Conservation (phyloP, 2,888 invertebrate species). For the Melanostoma mellinum region DNA sequence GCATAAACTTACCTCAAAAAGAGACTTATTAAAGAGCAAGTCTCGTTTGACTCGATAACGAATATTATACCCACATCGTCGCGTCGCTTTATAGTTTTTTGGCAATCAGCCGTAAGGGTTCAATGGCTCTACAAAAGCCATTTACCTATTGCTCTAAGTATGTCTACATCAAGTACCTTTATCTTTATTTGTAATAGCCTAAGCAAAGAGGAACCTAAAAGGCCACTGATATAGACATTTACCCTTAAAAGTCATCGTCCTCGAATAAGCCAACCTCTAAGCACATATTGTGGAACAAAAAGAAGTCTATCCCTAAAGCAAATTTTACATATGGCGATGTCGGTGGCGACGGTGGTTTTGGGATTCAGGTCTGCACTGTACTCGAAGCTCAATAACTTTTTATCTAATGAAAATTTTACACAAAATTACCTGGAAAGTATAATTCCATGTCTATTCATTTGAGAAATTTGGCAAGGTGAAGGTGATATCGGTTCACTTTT, state of each 20-base stretch:
- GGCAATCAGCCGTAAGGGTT: slow-evolving; percentile 51
- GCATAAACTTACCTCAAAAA: too few species aligned
- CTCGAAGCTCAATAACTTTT: slow-evolving; percentile 37
- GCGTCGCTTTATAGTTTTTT: slow-evolving; percentile 36
- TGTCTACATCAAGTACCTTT: not conserved
- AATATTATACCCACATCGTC: slow-evolving; percentile 1
- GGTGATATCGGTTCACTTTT: slow-evolving; percentile 11
- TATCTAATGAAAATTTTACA: slow-evolving; percentile 56
- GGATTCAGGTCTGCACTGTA: not conserved
- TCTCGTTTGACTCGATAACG: too few species aligned
- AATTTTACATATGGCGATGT: slow-evolving; percentile 5
- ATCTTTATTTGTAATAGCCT: not conserved
- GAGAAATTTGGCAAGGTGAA: slow-evolving; percentile 44
- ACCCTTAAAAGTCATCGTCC: too few species aligned
- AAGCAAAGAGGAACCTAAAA: not conserved
- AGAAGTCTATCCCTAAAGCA: slow-evolving; percentile 6
- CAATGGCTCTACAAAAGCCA: slow-evolving; percentile 43
- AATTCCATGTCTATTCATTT: not conserved
- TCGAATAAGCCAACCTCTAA: too few species aligned
- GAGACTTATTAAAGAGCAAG: too few species aligned
- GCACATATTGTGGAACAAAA: slow-evolving; percentile 1
- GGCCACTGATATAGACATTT: too few species aligned
- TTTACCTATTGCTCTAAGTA: slow-evolving; percentile 25
- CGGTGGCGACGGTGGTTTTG: not conserved
- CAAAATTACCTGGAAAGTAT: slow-evolving; percentile 20